Percentiles rank a stretch among this genome's conserved stretches.
These are phyloP conservation scores for Ramazzottius varieornatus DNA, from an alignment of 2,888 invertebrate genomes.

Conservation along the genomic window DNA sequence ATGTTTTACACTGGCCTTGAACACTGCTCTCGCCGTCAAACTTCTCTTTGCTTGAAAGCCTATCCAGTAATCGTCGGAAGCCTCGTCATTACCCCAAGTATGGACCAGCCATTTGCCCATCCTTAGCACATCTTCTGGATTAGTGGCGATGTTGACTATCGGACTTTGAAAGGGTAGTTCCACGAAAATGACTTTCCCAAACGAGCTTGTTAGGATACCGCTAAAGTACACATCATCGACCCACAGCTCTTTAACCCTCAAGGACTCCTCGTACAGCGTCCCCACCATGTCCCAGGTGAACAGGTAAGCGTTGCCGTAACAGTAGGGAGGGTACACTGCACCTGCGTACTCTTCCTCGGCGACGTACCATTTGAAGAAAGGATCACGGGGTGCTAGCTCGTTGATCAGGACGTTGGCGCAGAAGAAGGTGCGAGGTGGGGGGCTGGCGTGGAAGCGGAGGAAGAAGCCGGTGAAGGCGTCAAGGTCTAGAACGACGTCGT, in stretches of 20 bases:
- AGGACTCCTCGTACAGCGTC: not conserved
- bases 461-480: not conserved
- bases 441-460: not conserved
- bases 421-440: not conserved
- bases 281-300: constrained; percentile 35
- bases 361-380: constrained; percentile 44
- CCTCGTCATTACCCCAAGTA: not conserved
- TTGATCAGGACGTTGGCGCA: not conserved
- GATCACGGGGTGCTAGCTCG: too few species aligned
- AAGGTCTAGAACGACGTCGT: constrained; percentile 7
- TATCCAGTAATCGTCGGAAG: not conserved
- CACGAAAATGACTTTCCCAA: not conserved
- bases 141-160: not conserved
- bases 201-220: constrained; percentile 4
- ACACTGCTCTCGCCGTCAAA: not conserved
- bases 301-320: constrained; percentile 42
- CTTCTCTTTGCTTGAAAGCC: not conserved
- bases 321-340: constrained; percentile 42
- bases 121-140: not conserved
- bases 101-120: not conserved
- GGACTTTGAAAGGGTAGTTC: not conserved
- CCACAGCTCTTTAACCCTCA: constrained; percentile 1
- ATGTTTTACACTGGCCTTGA: not conserved
- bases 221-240: not conserved
- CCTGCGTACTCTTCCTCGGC: constrained; percentile 36